Conservation (phyloP, 2,888 invertebrate species). For the Dioctria rufipes region DNA sequence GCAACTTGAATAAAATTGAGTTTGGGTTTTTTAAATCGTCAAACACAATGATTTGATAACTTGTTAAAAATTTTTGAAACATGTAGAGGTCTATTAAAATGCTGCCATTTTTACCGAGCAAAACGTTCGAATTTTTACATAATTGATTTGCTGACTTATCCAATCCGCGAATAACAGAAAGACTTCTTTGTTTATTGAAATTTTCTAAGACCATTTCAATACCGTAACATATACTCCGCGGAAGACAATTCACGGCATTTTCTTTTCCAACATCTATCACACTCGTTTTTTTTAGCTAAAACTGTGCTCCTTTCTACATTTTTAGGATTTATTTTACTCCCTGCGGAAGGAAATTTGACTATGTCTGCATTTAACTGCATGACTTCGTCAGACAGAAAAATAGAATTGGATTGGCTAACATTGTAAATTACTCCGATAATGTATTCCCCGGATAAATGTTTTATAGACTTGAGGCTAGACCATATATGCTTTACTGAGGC, state of each 20-base stretch:
- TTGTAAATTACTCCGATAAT: constrained; percentile 42
- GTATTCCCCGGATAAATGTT: constrained; percentile 23
- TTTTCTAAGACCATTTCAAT: constrained; percentile 34
- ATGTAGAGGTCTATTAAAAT: constrained; percentile 41
- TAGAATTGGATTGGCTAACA: constrained; percentile 33
- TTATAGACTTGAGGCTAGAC: constrained; percentile 39
- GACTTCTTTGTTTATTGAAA: constrained; percentile 14
- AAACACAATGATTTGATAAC: constrained; percentile 16
- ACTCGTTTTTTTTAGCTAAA: constrained; percentile 21
- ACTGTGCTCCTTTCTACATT: neutral
- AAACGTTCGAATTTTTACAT: constrained; percentile 36
- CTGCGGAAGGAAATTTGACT: neutral
- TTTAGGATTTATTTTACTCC: constrained; percentile 17
- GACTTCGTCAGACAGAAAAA: constrained; percentile 30
- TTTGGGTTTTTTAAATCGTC: constrained; percentile 12
- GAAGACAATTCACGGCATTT: constrained; percentile 33
- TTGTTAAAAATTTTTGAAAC: constrained; percentile 44
- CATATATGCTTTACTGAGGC: constrained; percentile 32
- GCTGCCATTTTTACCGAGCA: constrained; percentile 23
- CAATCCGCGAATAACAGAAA: neutral
- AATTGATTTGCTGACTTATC: neutral
- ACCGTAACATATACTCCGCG: constrained; percentile 45
- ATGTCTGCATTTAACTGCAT: constrained; percentile 17
- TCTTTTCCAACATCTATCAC: constrained; percentile 42
- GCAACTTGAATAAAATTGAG: constrained; percentile 35